Evolutionary conservation across 2,797 vertebrate species (phyloP), one percentile per base, ranked within the genome.

Genomic region (Triplophysa yarkandensis): DNA sequence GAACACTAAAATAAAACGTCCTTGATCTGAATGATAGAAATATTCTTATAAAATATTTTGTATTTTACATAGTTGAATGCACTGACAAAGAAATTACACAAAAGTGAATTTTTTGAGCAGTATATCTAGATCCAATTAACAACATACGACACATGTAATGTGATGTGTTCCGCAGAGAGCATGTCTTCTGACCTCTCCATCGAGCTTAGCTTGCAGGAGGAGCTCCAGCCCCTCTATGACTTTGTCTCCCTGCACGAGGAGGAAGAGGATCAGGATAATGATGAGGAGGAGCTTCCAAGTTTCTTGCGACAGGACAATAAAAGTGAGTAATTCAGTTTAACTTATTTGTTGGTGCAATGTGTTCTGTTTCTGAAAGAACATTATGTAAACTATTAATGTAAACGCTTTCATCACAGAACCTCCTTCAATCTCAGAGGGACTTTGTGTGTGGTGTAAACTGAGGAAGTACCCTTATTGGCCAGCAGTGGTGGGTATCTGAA

Each of bases 391-490:
- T n/a, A n/a, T n/a, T 64, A 25, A 64, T 65, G n/a, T 43, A 55
- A 32, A 36, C 21, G 50, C 17, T 64, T 27, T 7, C 21, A 19
- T 71, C 74, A 11, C 77, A 96, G 95, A 94, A 70, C 89, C 93
- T 0, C 82, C 83, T 0, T 80, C 90, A 0, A 93, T 98, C 34
- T 86, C 91, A 82, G 85, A 88, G 10, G 96, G 96, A 81, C 89
- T 84, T 28, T 90, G 95, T 88, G 96, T 97, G 30, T 98, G 96
- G 97, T 92, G 91, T 88, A 96, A 95, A 84, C 86, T 90, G 73
- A 87, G 92, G 71, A 90, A 88, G 41, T 95, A 92, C 34, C 96
- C 97, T 0, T 95, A 91, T 76, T 98, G 96, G 97, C 97, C 97
- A 25, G 94, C 96, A 1, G 83, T 96, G 92, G 96, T 98, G 85